These are phyloP conservation scores for Sparus aurata DNA, from an alignment of 2,797 vertebrate species.

Conservation along the genomic window DNA sequence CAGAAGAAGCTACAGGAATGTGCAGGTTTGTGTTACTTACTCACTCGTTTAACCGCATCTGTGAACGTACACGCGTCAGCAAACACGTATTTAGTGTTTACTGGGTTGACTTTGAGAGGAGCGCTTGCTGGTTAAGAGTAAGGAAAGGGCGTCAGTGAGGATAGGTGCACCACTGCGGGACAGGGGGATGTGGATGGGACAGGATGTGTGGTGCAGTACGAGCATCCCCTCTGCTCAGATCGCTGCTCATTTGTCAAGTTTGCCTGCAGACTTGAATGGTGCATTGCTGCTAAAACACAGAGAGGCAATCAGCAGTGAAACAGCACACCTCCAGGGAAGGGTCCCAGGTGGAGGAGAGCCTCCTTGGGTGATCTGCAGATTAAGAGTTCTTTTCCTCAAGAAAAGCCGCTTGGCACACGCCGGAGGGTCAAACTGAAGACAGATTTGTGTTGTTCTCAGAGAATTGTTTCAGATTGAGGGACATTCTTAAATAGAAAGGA, in stretches of 20 bases:
- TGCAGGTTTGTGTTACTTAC: background rate
- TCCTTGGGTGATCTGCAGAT: slow-evolving; percentile 61
- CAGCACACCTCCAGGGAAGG: slow-evolving; percentile 75
- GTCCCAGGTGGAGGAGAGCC: slow-evolving; percentile 77
- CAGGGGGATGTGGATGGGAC: slow-evolving; percentile 73
- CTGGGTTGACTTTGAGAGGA: slow-evolving; percentile 57
- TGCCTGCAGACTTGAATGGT: slow-evolving; percentile 88
- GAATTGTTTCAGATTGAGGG: background rate
- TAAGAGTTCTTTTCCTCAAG: slow-evolving; percentile 34
- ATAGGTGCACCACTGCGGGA: slow-evolving; percentile 81
- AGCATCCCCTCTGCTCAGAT: slow-evolving; percentile 82
- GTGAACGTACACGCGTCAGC: slow-evolving; percentile 17
- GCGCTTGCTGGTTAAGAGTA: slow-evolving; percentile 46
- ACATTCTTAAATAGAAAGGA: slow-evolving; percentile 17
- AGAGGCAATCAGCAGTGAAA: slow-evolving; percentile 78
- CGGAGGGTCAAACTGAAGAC: slow-evolving; percentile 25
- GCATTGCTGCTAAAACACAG: slow-evolving; percentile 88
- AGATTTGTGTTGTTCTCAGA: slow-evolving; percentile 14
- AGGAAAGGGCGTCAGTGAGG: slow-evolving; percentile 57
- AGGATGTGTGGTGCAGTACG: slow-evolving; percentile 85
- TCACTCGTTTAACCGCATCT: slow-evolving; percentile 3
- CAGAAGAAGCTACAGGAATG: background rate
- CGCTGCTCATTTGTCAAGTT: slow-evolving; percentile 87
- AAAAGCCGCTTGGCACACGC: slow-evolving; percentile 8
- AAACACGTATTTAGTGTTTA: slow-evolving; percentile 19